Evolutionary conservation across 1,140 invertebrate species (phyloP), one percentile per base, ranked within the genome.

Genomic region (Sitophilus oryzae): DNA sequence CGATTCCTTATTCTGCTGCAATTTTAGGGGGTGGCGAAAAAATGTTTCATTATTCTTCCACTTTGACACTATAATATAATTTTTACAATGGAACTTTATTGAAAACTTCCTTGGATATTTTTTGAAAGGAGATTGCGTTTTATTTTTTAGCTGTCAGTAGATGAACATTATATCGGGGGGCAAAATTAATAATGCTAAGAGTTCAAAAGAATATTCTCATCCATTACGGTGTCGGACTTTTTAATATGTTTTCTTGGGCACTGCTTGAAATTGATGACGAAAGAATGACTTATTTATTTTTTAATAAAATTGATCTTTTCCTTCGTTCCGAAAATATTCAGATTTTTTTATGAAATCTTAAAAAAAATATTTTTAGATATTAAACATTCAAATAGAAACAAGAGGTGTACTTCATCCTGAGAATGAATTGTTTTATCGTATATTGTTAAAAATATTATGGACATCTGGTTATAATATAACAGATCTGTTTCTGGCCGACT

Each of bases 11-110:
- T 30, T 30, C 11, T 30, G 25, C 25, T 30, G 11, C 25, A 30
- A 30, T 11, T 30, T 30, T 30, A 5, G 25, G 11, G 5, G 25
- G 25, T n/a, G n/a, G n/a, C n/a, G 25, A 30, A 30, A 30, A 30
- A 30, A 30, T 30, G 5, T 11, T 6, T 30, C 11, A 30, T 30
- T 30, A 6, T 11, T 11, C 25, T 11, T 5, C 25, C 25, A 11
- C 11, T 53, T 53, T 53, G 43, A 43, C 45, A 45, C 45, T 53
- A 15, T 15, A 45, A 20, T 53, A 41, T 45, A 34, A 53, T 45
- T 53, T 45, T 53, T 53, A 53, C 51, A 53, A 53, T 53, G 35
- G 20, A 45, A 22, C 25, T 53, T 53, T 53, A 45, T 45, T 36
- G 51, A 45, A 53, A 53, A 53, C 18, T 44, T 30, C 18, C 19